phyloP scores from a whole-genome alignment of 1,140 invertebrate species.

The Calephelis nemesis region DNA sequence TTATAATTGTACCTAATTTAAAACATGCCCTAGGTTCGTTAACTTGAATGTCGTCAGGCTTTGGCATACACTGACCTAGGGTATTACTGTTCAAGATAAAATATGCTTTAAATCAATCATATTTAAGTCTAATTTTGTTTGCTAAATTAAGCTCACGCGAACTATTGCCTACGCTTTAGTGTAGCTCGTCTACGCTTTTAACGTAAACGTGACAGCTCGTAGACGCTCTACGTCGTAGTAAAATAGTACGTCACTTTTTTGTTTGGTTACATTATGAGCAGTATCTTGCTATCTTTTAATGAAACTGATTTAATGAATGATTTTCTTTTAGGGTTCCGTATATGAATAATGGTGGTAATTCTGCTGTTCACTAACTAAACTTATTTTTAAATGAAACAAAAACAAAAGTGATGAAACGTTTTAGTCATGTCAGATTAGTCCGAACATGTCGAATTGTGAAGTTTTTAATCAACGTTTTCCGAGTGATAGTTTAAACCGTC shows the following conservation, averaged over 20 bases:
- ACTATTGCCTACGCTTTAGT: constrained; percentile 44
- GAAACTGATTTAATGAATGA: not conserved
- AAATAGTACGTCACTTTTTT: not conserved
- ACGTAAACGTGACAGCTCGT: constrained; percentile 53
- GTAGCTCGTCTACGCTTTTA: constrained; percentile 42
- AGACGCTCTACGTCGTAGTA: constrained; percentile 57
- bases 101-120: not conserved
- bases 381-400: no score
- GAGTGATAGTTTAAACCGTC: no score
- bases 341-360: no score
- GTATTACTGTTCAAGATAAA: not conserved
- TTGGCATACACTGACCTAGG: not conserved
- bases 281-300: not conserved
- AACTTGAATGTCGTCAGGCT: no score
- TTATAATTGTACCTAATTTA: no score
- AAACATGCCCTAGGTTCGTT: no score
- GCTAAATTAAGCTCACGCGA: constrained; percentile 31
- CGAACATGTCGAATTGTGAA: no score
- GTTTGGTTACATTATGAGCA: not conserved
- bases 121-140: constrained; percentile 23
- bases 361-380: no score
- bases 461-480: no score
- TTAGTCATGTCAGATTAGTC: no score
- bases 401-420: no score
- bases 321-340: not conserved